These are phyloP conservation scores for Melanotaenia boesemani DNA, from an alignment of 2,797 vertebrate species.

Conservation along the genomic window DNA sequence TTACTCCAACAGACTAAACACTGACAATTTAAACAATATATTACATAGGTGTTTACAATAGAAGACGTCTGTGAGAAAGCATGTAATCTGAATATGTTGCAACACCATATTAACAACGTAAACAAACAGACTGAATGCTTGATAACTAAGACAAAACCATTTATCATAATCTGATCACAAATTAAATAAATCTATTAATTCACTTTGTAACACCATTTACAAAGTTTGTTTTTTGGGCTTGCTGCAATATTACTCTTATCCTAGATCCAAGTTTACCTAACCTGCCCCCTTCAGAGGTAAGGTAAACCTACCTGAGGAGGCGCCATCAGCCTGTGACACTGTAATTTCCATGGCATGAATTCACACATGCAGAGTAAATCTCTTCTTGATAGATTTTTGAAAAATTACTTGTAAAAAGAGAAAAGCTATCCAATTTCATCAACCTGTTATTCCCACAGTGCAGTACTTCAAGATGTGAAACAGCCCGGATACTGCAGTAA, in stretches of 20 bases:
- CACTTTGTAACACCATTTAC: not conserved
- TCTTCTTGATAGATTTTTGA: constrained; percentile 22
- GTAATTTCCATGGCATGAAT: constrained; percentile 57
- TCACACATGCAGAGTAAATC: constrained; percentile 36
- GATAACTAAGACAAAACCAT: not conserved
- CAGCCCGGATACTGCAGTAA: constrained; percentile 22
- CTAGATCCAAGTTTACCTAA: not conserved
- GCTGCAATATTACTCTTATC: not conserved
- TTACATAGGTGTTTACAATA: not conserved
- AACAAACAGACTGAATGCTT: not conserved
- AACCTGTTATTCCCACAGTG: constrained; percentile 42
- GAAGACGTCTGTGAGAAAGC: not conserved
- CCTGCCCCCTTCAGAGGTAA: constrained; percentile 17
- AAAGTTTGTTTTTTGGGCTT: constrained; percentile 1
- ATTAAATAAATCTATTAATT: not conserved
- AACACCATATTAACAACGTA: not conserved
- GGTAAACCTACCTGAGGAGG: constrained; percentile 73
- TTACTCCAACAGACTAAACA: not conserved
- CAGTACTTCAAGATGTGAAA: constrained; percentile 49
- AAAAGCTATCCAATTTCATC: constrained; percentile 36
- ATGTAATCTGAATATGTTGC: not conserved
- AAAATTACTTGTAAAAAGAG: constrained; percentile 31
- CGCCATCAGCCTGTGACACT: constrained; percentile 42
- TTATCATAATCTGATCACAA: not conserved
- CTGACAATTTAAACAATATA: not conserved